A percentile compares a stretch with the other conserved stretches of the same genome.
phyloP scores from a whole-genome alignment of 2,797 vertebrate species.

The Loris lydekkerianus region DNA sequence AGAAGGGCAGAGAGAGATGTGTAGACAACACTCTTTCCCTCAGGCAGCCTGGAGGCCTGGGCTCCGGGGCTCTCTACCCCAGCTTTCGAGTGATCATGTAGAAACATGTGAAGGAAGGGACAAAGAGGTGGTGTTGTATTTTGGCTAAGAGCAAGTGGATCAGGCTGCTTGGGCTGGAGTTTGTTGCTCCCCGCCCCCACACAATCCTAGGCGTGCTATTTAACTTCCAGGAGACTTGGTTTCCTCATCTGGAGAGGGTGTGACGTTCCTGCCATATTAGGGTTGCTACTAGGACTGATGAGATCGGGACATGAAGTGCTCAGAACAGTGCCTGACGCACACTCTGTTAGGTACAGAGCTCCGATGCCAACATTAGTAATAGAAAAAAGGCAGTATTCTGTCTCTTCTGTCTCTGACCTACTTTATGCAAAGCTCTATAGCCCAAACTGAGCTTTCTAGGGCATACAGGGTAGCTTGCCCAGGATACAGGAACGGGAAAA shows the following conservation, averaged over 20 bases:
- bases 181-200: not conserved
- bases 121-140: not conserved
- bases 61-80: not conserved
- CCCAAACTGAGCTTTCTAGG: not conserved
- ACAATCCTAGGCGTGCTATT: not conserved
- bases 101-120: not conserved
- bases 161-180: not conserved
- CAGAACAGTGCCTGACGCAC: not conserved
- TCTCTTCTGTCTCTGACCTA: conserved; percentile 29
- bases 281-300: not conserved
- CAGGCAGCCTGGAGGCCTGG: not conserved
- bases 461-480: not conserved
- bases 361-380: not conserved
- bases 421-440: not conserved
- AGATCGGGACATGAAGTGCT: not conserved
- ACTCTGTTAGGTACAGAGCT: not conserved
- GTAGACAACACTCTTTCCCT: not conserved
- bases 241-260: not conserved
- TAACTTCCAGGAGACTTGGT: not conserved
- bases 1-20: not conserved
- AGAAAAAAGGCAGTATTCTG: not conserved
- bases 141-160: not conserved
- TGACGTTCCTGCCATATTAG: conserved; percentile 16
- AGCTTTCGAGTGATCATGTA: not conserved
- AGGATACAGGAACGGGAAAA: not conserved